phyloP scores from a whole-genome alignment of 2,888 invertebrate genomes.

The Agrotis exclamationis region DNA sequence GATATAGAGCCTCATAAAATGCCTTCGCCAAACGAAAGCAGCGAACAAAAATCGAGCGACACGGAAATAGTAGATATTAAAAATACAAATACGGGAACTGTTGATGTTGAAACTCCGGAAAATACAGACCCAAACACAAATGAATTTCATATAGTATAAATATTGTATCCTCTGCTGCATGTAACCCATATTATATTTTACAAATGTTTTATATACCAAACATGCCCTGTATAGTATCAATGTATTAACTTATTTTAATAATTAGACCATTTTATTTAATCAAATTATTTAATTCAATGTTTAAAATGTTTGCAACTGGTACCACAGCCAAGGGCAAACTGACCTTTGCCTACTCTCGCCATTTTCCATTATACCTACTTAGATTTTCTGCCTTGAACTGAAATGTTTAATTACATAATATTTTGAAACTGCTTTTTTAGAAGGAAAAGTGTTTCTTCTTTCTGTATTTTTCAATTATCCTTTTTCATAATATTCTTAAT shows the following conservation, averaged over 20 bases:
- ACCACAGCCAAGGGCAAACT: slow-evolving; percentile 61
- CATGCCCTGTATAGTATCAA: slow-evolving; percentile 74
- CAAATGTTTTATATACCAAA: slow-evolving; percentile 81
- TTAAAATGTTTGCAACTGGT: slow-evolving; percentile 37
- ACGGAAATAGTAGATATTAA: slow-evolving; percentile 20
- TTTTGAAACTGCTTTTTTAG: slow-evolving; percentile 79
- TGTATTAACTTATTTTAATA: slow-evolving; percentile 68
- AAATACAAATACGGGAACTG: slow-evolving; percentile 36
- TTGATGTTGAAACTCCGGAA: slow-evolving; percentile 27
- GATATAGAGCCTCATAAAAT: slow-evolving; percentile 50
- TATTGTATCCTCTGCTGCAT: neutral
- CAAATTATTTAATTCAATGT: slow-evolving; percentile 36
- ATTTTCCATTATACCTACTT: slow-evolving; percentile 53
- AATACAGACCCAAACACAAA: slow-evolving; percentile 32
- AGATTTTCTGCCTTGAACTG: slow-evolving; percentile 50
- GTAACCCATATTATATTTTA: slow-evolving; percentile 66
- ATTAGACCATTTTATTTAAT: slow-evolving; percentile 58
- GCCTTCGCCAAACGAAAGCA: slow-evolving; percentile 31
- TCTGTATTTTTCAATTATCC: slow-evolving; percentile 66
- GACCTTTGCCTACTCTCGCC: slow-evolving; percentile 64
- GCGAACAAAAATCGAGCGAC: slow-evolving; percentile 5
- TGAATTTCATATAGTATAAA: no score
- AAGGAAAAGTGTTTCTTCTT: slow-evolving; percentile 81
- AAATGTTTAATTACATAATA: slow-evolving; percentile 64
- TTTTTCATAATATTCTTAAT: slow-evolving; percentile 54